Evolutionary conservation across 2,888 invertebrate species (phyloP), one percentile per base, ranked within the genome.

Genomic region (Caenorhabditis sinica): DNA sequence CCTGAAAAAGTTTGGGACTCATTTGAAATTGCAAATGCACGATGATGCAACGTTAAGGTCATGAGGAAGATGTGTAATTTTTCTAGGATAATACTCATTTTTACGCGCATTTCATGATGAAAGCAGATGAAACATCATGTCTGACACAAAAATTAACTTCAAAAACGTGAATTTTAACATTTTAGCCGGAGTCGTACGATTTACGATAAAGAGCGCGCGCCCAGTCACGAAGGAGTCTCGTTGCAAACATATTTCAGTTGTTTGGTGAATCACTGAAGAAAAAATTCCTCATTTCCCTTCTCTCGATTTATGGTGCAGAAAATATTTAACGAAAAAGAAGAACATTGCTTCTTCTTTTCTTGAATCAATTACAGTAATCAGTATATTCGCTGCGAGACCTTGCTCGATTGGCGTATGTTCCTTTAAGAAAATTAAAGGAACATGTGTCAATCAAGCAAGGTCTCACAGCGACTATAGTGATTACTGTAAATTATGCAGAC

Each of bases 131-230:
- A 13, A 49, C 15, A 8, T 15, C 23, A 43, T 43, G 25, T 1
- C 23, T 25, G 13, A 11, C 5, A 15, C 6, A 25, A 36, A 33
- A 45, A 20, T 66, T 33, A 17, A 8, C 20, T 61, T 45, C 4
- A 28, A 66, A 76, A 71, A 40, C 20, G 45, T 23, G 36, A 73
- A 66, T 58, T 49, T 56, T 65, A 23, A 20, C 40, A 23, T 72
- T 66, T 73, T 76, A 72, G 66, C 60, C 68, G 68, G 56, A 69
- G 43, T 69, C 25, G 28, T 56, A 36, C 40, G 45, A 83, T 79
- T 83, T 83, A 83, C 83, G 79, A 40, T 79, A 79, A 79, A 79
- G 69, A 56, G 17, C 63, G 53, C 5, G 61, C 74, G 33, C 11
- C 6, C 20, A 49, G 73, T n/a, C 15, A 69, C 1, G 36, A 15